A percentile compares a stretch with the other conserved stretches of the same genome.
Evolutionary conservation across 2,888 invertebrate species (phyloP).

Genomic region (Agapostemon virescens): DNA sequence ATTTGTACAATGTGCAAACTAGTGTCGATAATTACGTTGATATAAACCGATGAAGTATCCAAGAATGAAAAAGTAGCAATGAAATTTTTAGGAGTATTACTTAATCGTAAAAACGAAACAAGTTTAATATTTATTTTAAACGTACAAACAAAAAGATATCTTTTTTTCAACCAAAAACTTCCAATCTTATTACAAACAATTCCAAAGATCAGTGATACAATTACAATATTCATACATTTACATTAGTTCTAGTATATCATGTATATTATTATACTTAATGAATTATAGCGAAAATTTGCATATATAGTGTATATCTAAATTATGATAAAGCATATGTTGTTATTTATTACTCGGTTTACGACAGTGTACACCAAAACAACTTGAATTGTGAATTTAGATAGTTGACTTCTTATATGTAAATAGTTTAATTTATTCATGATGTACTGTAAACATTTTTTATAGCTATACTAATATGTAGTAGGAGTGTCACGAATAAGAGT

Average conservation of each 20-base stretch:
- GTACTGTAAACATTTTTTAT: conserved; percentile 41
- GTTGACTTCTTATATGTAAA: conserved; percentile 52
- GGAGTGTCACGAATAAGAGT: conserved; percentile 45
- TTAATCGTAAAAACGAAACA: conserved; percentile 6
- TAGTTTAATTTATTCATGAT: conserved; percentile 37
- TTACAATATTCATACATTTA: conserved; percentile 40
- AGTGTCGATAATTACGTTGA: not conserved
- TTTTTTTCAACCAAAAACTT: conserved; percentile 13
- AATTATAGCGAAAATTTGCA: conserved; percentile 5
- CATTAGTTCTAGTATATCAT: conserved; percentile 47
- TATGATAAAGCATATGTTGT: conserved; percentile 20
- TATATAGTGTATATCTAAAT: conserved; percentile 19
- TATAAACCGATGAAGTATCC: not conserved
- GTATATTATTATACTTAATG: conserved; percentile 42
- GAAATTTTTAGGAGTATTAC: conserved; percentile 14
- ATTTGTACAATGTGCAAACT: conserved; percentile 8
- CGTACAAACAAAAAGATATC: conserved; percentile 14
- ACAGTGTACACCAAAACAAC: conserved; percentile 34
- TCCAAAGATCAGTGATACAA: conserved; percentile 20
- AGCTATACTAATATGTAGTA: conserved; percentile 45
- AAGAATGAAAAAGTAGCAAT: not conserved
- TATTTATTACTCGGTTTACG: conserved; percentile 34
- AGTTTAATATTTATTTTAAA: conserved; percentile 40
- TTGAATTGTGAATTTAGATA: conserved; percentile 27
- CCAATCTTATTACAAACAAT: conserved; percentile 1